These are phyloP conservation scores for Oegoconia quadripuncta DNA, from an alignment of 2,888 invertebrate species.

Conservation along the genomic window DNA sequence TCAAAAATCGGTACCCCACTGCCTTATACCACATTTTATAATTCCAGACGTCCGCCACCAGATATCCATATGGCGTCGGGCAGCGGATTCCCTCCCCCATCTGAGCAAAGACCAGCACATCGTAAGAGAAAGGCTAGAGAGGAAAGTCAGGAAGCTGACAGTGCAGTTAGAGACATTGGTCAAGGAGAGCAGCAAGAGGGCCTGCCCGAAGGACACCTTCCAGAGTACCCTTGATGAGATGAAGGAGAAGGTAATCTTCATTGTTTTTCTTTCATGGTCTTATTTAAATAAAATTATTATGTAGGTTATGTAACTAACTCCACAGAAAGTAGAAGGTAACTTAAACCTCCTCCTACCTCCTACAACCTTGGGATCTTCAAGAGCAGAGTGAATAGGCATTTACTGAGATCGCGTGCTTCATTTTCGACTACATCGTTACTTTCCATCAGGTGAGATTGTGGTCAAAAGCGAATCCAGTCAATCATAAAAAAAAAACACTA, in stretches of 20 bases:
- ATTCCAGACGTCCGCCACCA: slow-evolving; percentile 86
- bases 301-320: not conserved
- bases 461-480: too few relatives aligned
- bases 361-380: too few relatives aligned
- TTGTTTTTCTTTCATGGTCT: too few relatives aligned
- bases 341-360: too few relatives aligned
- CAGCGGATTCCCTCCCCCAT: slow-evolving; percentile 87
- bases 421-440: too few relatives aligned
- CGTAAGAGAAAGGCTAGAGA: slow-evolving; percentile 85
- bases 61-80: slow-evolving; percentile 91
- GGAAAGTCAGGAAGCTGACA: slow-evolving; percentile 84
- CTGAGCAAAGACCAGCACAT: slow-evolving; percentile 90
- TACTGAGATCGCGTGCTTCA: too few relatives aligned
- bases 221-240: slow-evolving; percentile 85
- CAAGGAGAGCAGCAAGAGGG: slow-evolving; percentile 52
- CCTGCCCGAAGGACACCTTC: slow-evolving; percentile 76
- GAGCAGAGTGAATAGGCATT: too few relatives aligned
- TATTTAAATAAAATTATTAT: too few relatives aligned
- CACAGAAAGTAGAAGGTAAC: not conserved
- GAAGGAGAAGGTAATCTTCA: slow-evolving; percentile 76
- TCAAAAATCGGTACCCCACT: too few relatives aligned
- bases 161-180: slow-evolving; percentile 38
- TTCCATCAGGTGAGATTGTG: too few relatives aligned
- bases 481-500: too few relatives aligned
- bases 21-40: not conserved